Conservation (phyloP, 2,888 invertebrate genomes). For the Oscheius myriophilus region DNA sequence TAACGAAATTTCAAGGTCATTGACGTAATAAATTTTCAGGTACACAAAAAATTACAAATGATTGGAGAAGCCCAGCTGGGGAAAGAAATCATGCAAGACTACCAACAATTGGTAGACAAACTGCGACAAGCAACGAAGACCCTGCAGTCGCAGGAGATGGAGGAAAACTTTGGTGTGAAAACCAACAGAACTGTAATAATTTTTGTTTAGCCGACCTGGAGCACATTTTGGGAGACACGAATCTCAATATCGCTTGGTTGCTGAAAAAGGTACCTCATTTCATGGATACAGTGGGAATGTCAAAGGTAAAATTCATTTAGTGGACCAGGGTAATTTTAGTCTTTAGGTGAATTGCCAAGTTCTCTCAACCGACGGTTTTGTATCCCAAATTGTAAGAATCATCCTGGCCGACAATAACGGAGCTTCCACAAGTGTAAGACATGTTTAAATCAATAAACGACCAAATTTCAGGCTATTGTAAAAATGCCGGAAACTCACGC, state of each 20-base stretch:
- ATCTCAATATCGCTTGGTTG: constrained; percentile 11
- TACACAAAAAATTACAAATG: constrained; percentile 6
- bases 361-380: constrained; percentile 45
- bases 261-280: constrained; percentile 14
- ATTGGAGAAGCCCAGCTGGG: constrained; percentile 7
- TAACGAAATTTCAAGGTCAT: not conserved
- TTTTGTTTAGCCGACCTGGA: constrained; percentile 16
- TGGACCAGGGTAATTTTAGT: not conserved
- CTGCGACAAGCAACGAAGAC: constrained; percentile 1
- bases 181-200: not conserved
- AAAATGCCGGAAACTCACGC: constrained; percentile 50
- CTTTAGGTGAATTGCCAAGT: constrained; percentile 31
- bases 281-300: constrained; percentile 15
- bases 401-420: constrained; percentile 24
- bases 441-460: not conserved
- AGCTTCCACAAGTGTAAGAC: constrained; percentile 27
- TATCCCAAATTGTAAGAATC: constrained; percentile 48
- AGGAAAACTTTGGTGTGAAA: constrained; percentile 4
- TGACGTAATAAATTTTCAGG: not conserved
- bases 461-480: constrained; percentile 39
- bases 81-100: constrained; percentile 11
- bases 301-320: not conserved
- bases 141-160: constrained; percentile 5
- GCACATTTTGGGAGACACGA: constrained; percentile 2
- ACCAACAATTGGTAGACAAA: constrained; percentile 4